Conservation (phyloP, 37 sponge, comb jelly and placozoan genomes). For the Axinella damicornis region DNA sequence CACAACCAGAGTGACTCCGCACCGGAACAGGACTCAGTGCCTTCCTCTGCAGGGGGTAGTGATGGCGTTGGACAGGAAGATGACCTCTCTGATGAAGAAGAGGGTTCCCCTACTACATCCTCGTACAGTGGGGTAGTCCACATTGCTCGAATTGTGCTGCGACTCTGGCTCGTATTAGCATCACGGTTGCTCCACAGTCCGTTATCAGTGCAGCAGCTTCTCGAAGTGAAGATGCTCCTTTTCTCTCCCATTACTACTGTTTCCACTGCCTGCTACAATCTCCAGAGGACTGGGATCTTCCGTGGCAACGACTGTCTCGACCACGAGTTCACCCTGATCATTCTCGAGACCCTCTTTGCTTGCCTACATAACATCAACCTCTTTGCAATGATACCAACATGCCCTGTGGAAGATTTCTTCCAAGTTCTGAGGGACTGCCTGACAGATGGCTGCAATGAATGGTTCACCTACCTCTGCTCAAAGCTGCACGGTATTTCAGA, state of each 20-base stretch:
- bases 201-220: conserved; percentile 34
- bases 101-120: neutral
- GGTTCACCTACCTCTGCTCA: conserved; percentile 73
- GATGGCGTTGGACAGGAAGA: neutral
- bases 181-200: conserved; percentile 11
- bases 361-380: conserved; percentile 23
- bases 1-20: conserved; percentile 4
- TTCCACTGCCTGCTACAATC: conserved; percentile 54
- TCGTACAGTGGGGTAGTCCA: conserved; percentile 34
- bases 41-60: neutral
- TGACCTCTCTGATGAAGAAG: neutral
- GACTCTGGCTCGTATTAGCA: conserved; percentile 50
- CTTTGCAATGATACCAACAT: neutral
- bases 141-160: conserved; percentile 42
- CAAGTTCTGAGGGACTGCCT: conserved; percentile 21
- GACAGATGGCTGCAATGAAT: conserved; percentile 57
- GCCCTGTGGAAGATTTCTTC: conserved; percentile 16
- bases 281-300: conserved; percentile 42
- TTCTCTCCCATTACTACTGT: conserved; percentile 36
- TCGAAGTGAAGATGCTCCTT: conserved; percentile 34
- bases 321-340: conserved; percentile 60
- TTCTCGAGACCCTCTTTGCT: conserved; percentile 50
- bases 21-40: neutral
- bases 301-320: conserved; percentile 40
- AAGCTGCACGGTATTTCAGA: conserved; percentile 57